Evolutionary conservation across 2,797 vertebrate species (phyloP), one percentile per base, ranked within the genome.

Genomic region (Chromobotia macracanthus): DNA sequence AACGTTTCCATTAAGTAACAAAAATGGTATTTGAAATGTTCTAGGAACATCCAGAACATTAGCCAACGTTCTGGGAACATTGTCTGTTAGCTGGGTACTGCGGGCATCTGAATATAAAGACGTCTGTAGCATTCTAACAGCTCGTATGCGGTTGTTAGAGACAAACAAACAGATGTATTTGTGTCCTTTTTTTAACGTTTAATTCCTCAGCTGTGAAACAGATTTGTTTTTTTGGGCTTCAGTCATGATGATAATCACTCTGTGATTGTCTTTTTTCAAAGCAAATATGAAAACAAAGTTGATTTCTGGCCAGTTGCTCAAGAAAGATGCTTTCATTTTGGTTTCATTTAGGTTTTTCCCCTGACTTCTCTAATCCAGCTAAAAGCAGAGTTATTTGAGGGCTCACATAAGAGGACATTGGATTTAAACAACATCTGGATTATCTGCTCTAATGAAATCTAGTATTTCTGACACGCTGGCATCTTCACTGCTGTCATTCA

Each of bases 381-480:
- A 28, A 38, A 51, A 35, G 1, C 7, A 41, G n/a, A 68, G 60
- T 77, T 21, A 63, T 46, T n/a, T 78, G 70, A 61, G 68, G 25
- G 58, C 50, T 69, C 1, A 75, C 41, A 11, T 55, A 51, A 41
- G 35, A 80, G 60, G 50, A 70, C 56, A 66, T 21, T 77, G 41
- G 28, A 74, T 65, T 84, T 74, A 66, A 74, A 58, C 31, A 23
- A 64, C 15, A 21, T 71, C 74, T 46, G 41, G 41, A 72, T 70
- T 82, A 41, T 25, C 46, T 6, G 46, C 38, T 63, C 19, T 23
- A 35, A 41, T 50, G 41, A 77, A 77, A 69, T 60, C 21, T 55
- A 38, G 25, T 48, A 55, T 74, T 63, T 48, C 66, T 58, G 19
- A 44, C 72, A 73, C 68, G 48, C 19, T 25, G 72, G 25, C 35